Percentiles rank a stretch among this genome's conserved stretches.
These are phyloP conservation scores for Lutjanus erythropterus DNA, from an alignment of 2,113 vertebrate species.

Conservation along the genomic window DNA sequence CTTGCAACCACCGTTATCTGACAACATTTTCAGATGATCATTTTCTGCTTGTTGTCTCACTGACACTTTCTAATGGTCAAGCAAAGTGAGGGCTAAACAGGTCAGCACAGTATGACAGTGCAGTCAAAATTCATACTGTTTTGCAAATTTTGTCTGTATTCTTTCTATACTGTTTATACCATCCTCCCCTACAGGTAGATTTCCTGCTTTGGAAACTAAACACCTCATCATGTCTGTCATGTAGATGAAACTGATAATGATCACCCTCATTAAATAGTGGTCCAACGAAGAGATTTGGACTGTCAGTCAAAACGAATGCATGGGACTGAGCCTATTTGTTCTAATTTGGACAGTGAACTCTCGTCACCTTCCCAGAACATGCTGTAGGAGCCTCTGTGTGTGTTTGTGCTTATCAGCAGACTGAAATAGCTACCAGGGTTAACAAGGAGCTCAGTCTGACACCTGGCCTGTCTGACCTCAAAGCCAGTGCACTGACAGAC, in stretches of 20 bases:
- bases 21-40: too few species aligned
- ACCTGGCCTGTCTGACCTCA: constrained; percentile 32
- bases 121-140: too few species aligned
- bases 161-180: too few species aligned
- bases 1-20: too few species aligned
- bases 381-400: constrained; percentile 10
- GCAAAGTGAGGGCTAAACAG: too few species aligned
- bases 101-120: too few species aligned
- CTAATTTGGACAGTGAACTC: constrained; percentile 43
- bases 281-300: not conserved
- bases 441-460: constrained; percentile 42
- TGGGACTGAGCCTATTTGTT: constrained; percentile 5
- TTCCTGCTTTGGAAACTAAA: too few species aligned
- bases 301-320: not conserved
- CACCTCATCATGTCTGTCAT: not conserved
- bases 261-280: not conserved
- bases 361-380: constrained; percentile 29
- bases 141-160: too few species aligned
- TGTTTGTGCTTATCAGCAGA: constrained; percentile 58
- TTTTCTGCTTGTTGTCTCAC: too few species aligned
- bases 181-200: too few species aligned
- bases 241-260: not conserved
- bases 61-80: too few species aligned
- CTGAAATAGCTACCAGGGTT: constrained; percentile 62
- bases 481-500: not conserved